Evolutionary conservation across 2,113 vertebrate genomes (phyloP).

Genomic region (Myxocyprinus asiaticus): DNA sequence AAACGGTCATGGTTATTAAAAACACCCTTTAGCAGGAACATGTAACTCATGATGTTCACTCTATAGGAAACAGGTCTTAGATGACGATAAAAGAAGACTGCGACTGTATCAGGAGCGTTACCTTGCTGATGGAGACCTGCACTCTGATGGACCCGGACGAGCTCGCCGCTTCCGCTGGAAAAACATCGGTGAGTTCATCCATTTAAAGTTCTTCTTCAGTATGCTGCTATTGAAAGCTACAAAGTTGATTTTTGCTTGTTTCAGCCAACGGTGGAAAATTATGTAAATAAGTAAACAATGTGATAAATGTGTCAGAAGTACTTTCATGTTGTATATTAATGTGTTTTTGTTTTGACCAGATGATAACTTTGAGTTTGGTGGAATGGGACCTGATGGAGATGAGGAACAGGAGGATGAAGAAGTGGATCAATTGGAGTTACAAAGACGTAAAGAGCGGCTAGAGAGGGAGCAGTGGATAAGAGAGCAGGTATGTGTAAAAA

Average conservation of each 20-base stretch:
- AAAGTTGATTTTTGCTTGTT: no score
- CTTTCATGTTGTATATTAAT: neutral
- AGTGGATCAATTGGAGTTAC: slow-evolving; percentile 81
- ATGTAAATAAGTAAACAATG: no score
- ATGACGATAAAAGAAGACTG: slow-evolving; percentile 90
- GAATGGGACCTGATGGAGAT: slow-evolving; percentile 74
- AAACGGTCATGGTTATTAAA: no score
- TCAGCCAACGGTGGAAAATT: no score
- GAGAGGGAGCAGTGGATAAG: slow-evolving; percentile 93
- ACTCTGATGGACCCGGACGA: slow-evolving; percentile 91
- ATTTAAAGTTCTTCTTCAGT: no score
- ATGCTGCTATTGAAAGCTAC: no score
- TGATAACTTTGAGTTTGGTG: slow-evolving; percentile 68
- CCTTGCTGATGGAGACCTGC: slow-evolving; percentile 91
- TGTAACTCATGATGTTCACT: neutral
- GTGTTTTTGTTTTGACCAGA: slow-evolving; percentile 53
- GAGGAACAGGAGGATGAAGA: slow-evolving; percentile 83
- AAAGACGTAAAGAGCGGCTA: slow-evolving; percentile 87
- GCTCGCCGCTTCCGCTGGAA: slow-evolving; percentile 93
- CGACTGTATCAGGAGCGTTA: slow-evolving; percentile 92
- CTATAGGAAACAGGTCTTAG: slow-evolving; percentile 89
- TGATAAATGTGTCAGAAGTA: neutral
- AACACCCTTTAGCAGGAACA: neutral
- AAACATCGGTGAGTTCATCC: slow-evolving; percentile 80
- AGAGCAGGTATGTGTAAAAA: slow-evolving; percentile 81